Base-by-base conservation (phyloP, 2,113 vertebrate genomes). In the Agapornis roseicollis region DNA sequence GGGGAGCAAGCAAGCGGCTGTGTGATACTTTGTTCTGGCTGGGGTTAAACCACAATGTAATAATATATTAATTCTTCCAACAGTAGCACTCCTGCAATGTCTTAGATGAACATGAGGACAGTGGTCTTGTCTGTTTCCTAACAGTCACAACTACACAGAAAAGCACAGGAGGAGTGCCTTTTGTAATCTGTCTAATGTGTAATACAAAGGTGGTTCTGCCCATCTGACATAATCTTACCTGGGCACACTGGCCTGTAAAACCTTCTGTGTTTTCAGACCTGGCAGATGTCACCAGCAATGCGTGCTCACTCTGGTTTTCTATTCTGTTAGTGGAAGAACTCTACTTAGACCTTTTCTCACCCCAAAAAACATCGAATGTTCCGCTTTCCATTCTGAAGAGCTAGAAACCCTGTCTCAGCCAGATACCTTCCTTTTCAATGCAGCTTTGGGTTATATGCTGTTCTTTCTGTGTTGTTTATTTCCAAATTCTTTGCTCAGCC, bases 351-450 rank as follows among this genome's bases (percentile, higher is more conserved):
- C 6, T 74, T 74, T 95, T 53, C 35, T 82, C 28, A 55, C 15
- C 17, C 24, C 11, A 3, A 15, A 76, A 85, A 9, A 0, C 19
- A 20, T 13, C 0, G 0, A 22, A 72, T 37, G 7, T 41, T 20
- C 24, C 61, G 5, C 15, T 77, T 88, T 80, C 56, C 7, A 4
- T 85, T 72, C 28, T 37, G 17, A 72, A 90, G 17, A 65, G 10
- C 19, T 41, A 14, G n/a, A 90, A 88, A 50, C 42, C 20, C 19
- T 53, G 44, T 15, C 11, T 35, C 5, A 11, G 39, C 27, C 60
- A 55, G 20, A 47, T 55, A 29, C 12, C 20, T 65, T 88, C 11
- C 13, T 90, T 90, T 79, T 56, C 56, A 60, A 3, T 4, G 6
- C 29, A 64, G 6, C 33, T 87, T 76, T 84, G 42, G 82, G 16